Evolutionary conservation across 2,113 vertebrate genomes (phyloP), one percentile per base, ranked within the genome.

Genomic region (Coracopsis vasa): DNA sequence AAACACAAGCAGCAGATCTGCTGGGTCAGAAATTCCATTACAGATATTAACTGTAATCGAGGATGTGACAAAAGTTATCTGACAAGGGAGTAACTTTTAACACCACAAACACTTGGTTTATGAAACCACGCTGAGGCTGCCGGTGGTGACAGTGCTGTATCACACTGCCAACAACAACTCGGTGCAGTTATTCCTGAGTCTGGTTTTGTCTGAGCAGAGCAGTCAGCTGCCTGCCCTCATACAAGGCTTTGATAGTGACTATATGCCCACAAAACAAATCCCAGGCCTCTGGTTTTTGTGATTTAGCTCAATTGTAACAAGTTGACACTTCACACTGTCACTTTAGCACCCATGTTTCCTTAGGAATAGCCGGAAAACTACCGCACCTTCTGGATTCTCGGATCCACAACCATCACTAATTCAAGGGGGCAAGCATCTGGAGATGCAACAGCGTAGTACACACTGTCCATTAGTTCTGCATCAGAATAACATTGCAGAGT

Each of bases 391-490:
- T 39, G 54, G 27, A 80, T 39, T 19, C 47, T 45, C 50, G 29
- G 12, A 21, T 16, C 60, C 39, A 65, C 27, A 77, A 5, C 24
- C 44, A 60, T 7, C 44, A 7, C 23, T n/a, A 35, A 35, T 83
- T 45, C 2, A 45, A 62, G 20, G 51, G 16, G n/a, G 35, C 33
- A 37, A 48, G 62, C 4, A 25, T 16, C 60, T 5, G 27, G 13
- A 60, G 50, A 51, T 19, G 10, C 5, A 16, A 18, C 0, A 4
- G n/a, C 6, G 33, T 4, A 13, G 10, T 4, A 16, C 11, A 27
- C 2, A 11, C 9, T 35, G 23, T 13, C 73, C 51, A 4, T 70
- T 16, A 56, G 16, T 6, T 56, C 42, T 42, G 42, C 16, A 39
- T 13, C 58, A 54, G 9, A 66, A 2, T 0, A 56, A 61, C 44